Evolutionary conservation across 2,113 vertebrate genomes (phyloP).

Genomic region (Oxyruncus cristatus): DNA sequence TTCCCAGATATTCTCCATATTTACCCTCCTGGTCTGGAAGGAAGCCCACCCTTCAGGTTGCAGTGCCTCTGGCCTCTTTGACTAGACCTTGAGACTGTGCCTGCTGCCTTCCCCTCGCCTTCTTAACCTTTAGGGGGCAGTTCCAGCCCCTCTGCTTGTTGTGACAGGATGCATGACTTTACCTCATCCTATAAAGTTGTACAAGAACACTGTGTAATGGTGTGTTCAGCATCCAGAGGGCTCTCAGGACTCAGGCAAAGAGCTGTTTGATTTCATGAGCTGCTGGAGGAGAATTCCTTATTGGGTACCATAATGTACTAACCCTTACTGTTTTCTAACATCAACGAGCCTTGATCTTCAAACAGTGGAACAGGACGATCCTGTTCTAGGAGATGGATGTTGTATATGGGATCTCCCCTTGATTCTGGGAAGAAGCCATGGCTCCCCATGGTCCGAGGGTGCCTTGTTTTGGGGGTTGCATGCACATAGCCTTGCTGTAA

Average conservation of each 20-base stretch:
- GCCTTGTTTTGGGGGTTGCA: not conserved
- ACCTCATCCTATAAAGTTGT: not conserved
- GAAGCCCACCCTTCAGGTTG: not conserved
- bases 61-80: not conserved
- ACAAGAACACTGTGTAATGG: not conserved
- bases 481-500: not conserved
- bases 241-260: not conserved
- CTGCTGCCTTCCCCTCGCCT: not conserved
- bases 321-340: not conserved
- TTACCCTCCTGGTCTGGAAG: not conserved
- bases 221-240: not conserved
- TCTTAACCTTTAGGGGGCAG: not conserved
- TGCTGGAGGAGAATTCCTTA: not conserved
- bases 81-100: not conserved
- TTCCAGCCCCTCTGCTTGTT: not conserved
- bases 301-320: not conserved
- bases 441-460: fast-evolving
- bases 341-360: not conserved
- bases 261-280: not conserved
- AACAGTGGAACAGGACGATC: not conserved
- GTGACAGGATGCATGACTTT: not conserved
- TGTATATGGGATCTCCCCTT: not conserved
- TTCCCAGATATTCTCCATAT: not conserved
- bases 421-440: not conserved
- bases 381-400: not conserved